phyloP scores from a whole-genome alignment of 2,888 invertebrate species.

The Proisotoma minuta region DNA sequence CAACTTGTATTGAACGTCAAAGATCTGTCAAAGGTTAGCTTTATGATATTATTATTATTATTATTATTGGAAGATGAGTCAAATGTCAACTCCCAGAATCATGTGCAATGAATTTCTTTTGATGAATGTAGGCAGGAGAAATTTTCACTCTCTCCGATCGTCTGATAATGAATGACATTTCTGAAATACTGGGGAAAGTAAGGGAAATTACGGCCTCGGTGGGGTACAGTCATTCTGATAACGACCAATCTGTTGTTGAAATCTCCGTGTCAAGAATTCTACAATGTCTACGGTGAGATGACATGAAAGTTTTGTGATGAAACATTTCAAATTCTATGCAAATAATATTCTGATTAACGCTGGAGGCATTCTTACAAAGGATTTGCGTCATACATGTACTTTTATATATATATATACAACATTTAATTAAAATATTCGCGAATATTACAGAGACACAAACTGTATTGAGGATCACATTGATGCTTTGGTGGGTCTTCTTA shows the following conservation, averaged over 20 bases:
- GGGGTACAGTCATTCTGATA: constrained; percentile 78
- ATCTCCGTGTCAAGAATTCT: constrained; percentile 88
- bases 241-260: constrained; percentile 91
- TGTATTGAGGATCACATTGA: constrained; percentile 81
- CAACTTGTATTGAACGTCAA: constrained; percentile 82
- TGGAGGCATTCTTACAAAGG: too few species aligned
- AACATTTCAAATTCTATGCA: too few species aligned
- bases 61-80: too few species aligned
- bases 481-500: constrained; percentile 74
- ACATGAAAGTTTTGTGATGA: too few species aligned
- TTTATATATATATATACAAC: too few species aligned
- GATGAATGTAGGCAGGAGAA: constrained; percentile 74
- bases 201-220: constrained; percentile 75
- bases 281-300: constrained; percentile 50
- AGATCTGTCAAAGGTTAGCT: constrained; percentile 67
- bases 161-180: constrained; percentile 77
- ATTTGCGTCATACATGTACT: too few species aligned
- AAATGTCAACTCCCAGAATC: too few species aligned
- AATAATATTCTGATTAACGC: too few species aligned
- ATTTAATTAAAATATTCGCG: constrained; percentile 14
- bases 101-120: too few species aligned
- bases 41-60: constrained; percentile 7
- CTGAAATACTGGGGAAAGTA: constrained; percentile 61
- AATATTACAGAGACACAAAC: constrained; percentile 64
- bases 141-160: constrained; percentile 82